Percentiles rank a stretch among this genome's conserved stretches.
Evolutionary conservation across 2,113 vertebrate species (phyloP).

Genomic region (Cottus gobio): DNA sequence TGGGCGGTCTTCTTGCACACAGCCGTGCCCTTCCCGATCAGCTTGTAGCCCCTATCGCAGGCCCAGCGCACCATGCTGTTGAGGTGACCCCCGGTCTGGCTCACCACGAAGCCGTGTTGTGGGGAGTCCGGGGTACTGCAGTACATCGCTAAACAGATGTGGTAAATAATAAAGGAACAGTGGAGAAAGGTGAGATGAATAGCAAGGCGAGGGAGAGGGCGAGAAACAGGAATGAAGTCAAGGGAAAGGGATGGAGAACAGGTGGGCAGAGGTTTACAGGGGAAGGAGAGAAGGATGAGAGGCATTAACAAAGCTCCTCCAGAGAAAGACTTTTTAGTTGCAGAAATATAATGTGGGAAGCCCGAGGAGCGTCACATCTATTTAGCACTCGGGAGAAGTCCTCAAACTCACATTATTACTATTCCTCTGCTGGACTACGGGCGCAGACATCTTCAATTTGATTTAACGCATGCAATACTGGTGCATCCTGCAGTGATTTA

Average conservation of each 20-base stretch:
- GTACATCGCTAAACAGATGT: constrained; percentile 87
- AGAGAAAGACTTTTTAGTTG: constrained; percentile 47
- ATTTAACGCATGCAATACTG: constrained; percentile 44
- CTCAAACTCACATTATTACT: constrained; percentile 58
- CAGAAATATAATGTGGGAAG: constrained; percentile 55
- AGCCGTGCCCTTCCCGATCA: constrained; percentile 92
- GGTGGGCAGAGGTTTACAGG: constrained; percentile 4
- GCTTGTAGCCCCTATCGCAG: constrained; percentile 95
- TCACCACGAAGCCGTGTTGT: constrained; percentile 94
- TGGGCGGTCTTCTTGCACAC: constrained; percentile 90
- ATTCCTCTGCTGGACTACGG: constrained; percentile 43
- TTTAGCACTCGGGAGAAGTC: constrained; percentile 48
- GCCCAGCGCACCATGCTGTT: constrained; percentile 97
- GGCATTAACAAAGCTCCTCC: constrained; percentile 36
- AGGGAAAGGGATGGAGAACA: neutral
- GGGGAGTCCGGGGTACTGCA: constrained; percentile 98
- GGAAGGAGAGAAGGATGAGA: constrained; percentile 17
- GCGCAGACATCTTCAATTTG: constrained; percentile 58
- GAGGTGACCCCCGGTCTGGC: constrained; percentile 94
- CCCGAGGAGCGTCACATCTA: constrained; percentile 51
- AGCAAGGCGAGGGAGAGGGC: neutral
- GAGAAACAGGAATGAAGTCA: constrained; percentile 26
- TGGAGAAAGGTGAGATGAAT: neutral
- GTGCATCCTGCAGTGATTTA: constrained; percentile 51
- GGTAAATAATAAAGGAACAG: constrained; percentile 14